phyloP scores from a whole-genome alignment of 2,888 invertebrate species.

The Clepsis dumicolana region DNA sequence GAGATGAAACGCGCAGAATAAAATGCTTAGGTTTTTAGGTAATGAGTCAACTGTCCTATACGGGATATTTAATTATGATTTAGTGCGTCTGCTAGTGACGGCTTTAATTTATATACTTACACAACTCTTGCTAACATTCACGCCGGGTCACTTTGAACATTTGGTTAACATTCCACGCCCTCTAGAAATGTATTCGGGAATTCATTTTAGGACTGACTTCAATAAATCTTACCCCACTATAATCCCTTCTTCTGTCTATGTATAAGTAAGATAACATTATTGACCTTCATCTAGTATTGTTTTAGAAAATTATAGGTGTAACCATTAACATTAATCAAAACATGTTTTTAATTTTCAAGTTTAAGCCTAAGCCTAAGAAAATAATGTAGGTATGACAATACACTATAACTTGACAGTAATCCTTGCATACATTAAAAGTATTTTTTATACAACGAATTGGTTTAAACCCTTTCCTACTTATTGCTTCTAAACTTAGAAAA shows the following conservation, averaged over 20 bases:
- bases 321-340: too few species aligned
- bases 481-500: conserved; percentile 14
- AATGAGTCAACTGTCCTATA: conserved; percentile 1
- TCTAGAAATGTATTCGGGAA: background rate
- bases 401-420: too few species aligned
- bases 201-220: background rate
- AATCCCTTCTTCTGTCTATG: background rate
- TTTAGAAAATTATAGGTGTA: too few species aligned
- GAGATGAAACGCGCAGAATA: conserved; percentile 14
- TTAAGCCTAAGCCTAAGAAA: too few species aligned
- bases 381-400: too few species aligned
- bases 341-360: too few species aligned
- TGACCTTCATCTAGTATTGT: too few species aligned
- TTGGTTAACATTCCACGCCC: background rate
- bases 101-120: background rate
- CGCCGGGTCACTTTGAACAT: background rate
- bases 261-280: background rate
- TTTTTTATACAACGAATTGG: background rate
- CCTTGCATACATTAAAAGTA: background rate
- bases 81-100: conserved; percentile 14
- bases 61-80: conserved; percentile 25
- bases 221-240: background rate
- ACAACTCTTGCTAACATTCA: background rate
- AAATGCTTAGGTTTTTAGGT: conserved; percentile 7
- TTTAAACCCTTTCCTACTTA: conserved; percentile 7